These are phyloP conservation scores for Limosa lapponica DNA, from an alignment of 2,797 vertebrate species.

Conservation along the genomic window DNA sequence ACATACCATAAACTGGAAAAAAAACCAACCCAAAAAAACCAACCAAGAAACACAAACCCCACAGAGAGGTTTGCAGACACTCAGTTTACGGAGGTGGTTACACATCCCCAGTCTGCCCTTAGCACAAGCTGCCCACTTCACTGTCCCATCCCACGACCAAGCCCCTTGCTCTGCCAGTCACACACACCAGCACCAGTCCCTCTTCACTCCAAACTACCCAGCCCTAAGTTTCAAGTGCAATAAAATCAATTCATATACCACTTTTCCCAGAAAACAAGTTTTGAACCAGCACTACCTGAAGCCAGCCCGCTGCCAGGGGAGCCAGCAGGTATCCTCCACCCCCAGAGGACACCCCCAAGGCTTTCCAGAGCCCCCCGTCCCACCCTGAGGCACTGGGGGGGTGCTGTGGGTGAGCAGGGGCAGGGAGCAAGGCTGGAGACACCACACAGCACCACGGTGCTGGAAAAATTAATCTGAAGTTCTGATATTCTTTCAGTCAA, in stretches of 20 bases:
- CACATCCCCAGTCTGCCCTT: neutral
- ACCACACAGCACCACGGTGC: neutral
- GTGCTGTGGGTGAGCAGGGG: neutral
- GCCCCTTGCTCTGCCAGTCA: neutral
- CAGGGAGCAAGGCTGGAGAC: neutral
- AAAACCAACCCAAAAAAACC: neutral
- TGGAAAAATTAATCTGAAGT: neutral
- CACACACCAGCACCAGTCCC: no score
- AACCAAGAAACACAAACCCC: neutral
- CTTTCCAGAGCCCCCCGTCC: neutral
- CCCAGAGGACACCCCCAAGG: neutral
- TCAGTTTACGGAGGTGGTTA: fast-evolving
- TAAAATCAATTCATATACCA: neutral
- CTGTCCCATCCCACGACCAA: fast-evolving
- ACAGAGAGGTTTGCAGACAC: neutral
- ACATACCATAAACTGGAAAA: neutral
- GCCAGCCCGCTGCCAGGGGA: neutral
- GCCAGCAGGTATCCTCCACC: no score
- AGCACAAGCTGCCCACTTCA: neutral
- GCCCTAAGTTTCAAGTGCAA: neutral
- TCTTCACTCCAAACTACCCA: neutral
- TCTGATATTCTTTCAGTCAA: neutral
- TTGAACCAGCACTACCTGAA: neutral
- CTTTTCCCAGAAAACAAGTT: neutral
- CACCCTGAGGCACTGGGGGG: fast-evolving